Evolutionary conservation across 1,140 invertebrate species (phyloP), one percentile per base, ranked within the genome.

Genomic region (Drosophila varians): DNA sequence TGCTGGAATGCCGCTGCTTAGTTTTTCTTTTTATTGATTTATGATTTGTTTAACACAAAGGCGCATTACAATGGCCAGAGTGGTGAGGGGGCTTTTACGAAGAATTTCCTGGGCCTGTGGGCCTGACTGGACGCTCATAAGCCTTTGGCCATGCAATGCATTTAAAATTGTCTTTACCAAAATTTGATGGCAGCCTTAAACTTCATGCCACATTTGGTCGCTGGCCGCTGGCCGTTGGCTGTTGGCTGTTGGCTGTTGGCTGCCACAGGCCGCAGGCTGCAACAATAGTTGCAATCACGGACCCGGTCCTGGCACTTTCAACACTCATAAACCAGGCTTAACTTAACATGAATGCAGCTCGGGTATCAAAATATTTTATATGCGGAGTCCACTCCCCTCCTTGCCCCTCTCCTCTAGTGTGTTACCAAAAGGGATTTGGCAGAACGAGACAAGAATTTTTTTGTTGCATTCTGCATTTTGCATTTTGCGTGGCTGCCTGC

Each of bases 41-140:
- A 86, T 86, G 80, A 86, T 86, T 86, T 86, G 80, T 86, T 86
- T 86, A 86, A 86, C 80, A 87, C 80, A 86, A 86, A 86, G 82
- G 82, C 82, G 69, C 80, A 86, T 86, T 86, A 86, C 82, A 80
- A 77, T 83, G 78, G 49, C 31, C 16, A 51, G 79, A 70, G 70
- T 83, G 3, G 28, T 6, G 12, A 8, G 36, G 36, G 76, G 76
- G 76, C 56, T 80, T 73, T 74, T 87, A 86, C 77, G 62, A 49
- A 62, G 82, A 87, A 87, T 80, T 79, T 69, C 78, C 65, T 70
- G 46, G 9, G 36, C 23, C 36, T 25, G 8, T 14, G 4, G 40
- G 8, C 2, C 14, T 18, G 8, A 4, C 14, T 18, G 9, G 21
- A 49, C 45, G 52, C 75, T 78, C 75, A 78, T 78, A 78, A 79